Base-by-base conservation (phyloP, 2,797 vertebrate genomes). In the Macroramphosus scolopax region DNA sequence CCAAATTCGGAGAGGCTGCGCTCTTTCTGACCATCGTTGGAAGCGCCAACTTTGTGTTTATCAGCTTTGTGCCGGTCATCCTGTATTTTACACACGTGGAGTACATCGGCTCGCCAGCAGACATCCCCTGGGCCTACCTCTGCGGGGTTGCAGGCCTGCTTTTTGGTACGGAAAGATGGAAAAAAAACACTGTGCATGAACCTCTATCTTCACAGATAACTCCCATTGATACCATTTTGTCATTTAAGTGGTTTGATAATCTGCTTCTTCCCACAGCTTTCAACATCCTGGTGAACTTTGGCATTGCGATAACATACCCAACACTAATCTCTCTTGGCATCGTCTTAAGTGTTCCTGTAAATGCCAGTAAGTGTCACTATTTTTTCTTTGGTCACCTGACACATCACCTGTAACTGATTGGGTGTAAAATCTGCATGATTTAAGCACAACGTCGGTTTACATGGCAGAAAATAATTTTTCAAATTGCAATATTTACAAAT, bases 1-100 rank as follows among this genome's bases (percentile, higher is more conserved):
- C 95, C 68, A 97, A 95, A 85, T 98, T 95, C 36, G 95, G 95
- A 62, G 95, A 98, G 83, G 95, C 95, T n/a, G 95, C 95, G 57
- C 91, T 98, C 80, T 98, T 98, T 78, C 81, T 98, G 76, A 95
- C 91, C 45, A 87, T 95, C 13, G 87, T 98, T 39, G 94, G 94
- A 17, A 89, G 93, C 24, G 93, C 95, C 82, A 98, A 97, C 47
- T 79, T 95, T 64, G 82, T 96, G 64, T 94, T 97, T 36, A 53
- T 98, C 85, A 94, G 94, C 82, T 93, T 92, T 49, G 89, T 97
- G 78, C 95, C 95, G 4, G 67, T 95, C 71, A 90, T 96, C 69
- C 91, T 98, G 74, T 98, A 97, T 88, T 95, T 98, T 77, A 96
- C 94, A 69, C 92, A 87, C n/a, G 92, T 96, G 83, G 95, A 98